phyloP scores from a whole-genome alignment of 64 coral and sea anemone species.

The Acropora yongei region DNA sequence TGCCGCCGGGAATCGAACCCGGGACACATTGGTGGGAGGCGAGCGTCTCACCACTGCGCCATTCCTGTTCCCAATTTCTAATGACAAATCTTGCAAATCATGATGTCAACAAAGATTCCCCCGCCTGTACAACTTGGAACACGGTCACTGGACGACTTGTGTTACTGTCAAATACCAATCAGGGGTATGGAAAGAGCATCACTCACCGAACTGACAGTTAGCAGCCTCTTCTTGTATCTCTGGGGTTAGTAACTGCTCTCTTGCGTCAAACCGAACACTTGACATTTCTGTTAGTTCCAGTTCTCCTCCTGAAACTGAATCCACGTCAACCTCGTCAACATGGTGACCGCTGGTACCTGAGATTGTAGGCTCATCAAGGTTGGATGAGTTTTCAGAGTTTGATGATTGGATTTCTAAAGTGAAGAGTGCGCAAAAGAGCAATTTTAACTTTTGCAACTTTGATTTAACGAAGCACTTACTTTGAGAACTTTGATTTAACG shows the following conservation, averaged over 20 bases:
- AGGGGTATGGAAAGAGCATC: neutral
- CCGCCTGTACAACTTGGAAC: neutral
- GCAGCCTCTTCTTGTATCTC: conserved; percentile 44
- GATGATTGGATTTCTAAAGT: conserved; percentile 22
- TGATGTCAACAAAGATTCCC: too few relatives aligned
- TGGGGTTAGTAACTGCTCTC: conserved; percentile 15
- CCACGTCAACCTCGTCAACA: conserved; percentile 10
- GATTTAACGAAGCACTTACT: too few relatives aligned
- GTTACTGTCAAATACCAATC: neutral
- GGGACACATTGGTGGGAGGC: too few relatives aligned
- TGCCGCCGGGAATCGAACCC: too few relatives aligned
- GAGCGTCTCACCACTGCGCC: too few relatives aligned
- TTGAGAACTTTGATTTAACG: too few relatives aligned
- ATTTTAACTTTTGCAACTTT: neutral
- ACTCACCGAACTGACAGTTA: conserved; percentile 3
- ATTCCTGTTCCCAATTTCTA: too few relatives aligned
- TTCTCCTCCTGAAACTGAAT: conserved; percentile 8
- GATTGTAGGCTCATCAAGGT: conserved; percentile 8
- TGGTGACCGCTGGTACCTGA: conserved; percentile 6
- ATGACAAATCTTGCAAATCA: too few relatives aligned
- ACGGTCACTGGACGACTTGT: neutral
- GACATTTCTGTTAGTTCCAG: conserved; percentile 13
- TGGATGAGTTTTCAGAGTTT: conserved; percentile 12
- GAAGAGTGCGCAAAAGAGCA: neutral
- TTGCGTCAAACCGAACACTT: conserved; percentile 20